phyloP scores from a whole-genome alignment of 2,113 vertebrate genomes.

The Pelobates fuscus region DNA sequence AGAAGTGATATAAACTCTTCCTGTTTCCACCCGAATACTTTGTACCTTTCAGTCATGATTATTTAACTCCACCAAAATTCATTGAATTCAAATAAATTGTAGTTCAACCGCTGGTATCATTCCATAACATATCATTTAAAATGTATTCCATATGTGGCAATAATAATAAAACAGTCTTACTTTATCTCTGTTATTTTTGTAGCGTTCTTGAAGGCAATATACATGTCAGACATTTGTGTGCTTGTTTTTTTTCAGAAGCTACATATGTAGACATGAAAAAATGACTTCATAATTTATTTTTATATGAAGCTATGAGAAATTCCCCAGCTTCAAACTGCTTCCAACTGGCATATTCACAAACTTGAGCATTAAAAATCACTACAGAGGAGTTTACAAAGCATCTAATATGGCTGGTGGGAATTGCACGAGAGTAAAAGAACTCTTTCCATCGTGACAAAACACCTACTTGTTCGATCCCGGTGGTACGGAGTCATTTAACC shows the following conservation, averaged over 20 bases:
- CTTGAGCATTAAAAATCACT: conserved; percentile 54
- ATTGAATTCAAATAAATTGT: conserved; percentile 14
- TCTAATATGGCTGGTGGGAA: conserved; percentile 56
- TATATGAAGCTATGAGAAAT: conserved; percentile 52
- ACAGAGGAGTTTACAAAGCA: conserved; percentile 43
- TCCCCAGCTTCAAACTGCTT: conserved; percentile 52
- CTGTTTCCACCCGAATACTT: conserved; percentile 11
- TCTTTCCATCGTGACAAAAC: conserved; percentile 40
- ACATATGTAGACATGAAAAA: conserved; percentile 52
- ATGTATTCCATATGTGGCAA: conserved; percentile 39
- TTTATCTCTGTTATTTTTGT: conserved; percentile 24
- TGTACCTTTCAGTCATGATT: conserved; percentile 30
- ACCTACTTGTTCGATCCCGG: conserved; percentile 16
- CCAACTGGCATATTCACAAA: conserved; percentile 55
- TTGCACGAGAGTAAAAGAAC: conserved; percentile 56
- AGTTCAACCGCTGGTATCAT: conserved; percentile 27
- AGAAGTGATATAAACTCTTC: background rate
- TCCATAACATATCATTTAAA: conserved; percentile 38
- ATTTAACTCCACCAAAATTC: conserved; percentile 27
- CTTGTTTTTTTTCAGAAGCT: conserved; percentile 51
- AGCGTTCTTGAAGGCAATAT: conserved; percentile 1
- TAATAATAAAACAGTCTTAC: conserved; percentile 28
- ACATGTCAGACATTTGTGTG: background rate
- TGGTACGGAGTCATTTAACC: background rate
- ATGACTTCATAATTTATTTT: conserved; percentile 52